Conservation (phyloP, 2,113 vertebrate species). For the Pitta sordida region DNA sequence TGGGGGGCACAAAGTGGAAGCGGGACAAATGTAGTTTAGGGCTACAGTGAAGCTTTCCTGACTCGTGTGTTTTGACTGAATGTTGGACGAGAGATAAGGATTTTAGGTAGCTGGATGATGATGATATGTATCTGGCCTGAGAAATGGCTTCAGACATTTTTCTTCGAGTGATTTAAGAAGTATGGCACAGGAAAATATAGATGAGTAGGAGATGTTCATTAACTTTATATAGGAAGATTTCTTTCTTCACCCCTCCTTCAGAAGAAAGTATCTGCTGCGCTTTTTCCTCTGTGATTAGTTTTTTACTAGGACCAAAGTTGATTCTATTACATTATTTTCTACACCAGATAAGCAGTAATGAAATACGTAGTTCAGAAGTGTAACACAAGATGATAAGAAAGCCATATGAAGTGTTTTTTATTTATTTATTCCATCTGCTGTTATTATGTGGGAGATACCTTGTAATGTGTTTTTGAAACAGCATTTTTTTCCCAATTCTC, state of each 20-base stretch:
- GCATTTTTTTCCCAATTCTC: fast-evolving
- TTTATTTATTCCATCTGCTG: not conserved
- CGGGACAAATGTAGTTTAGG: no score
- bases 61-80: not conserved
- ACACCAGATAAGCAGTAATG: not conserved
- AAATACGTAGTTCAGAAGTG: not conserved
- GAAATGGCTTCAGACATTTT: not conserved
- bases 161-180: not conserved
- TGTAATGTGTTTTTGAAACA: not conserved
- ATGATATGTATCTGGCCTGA: not conserved
- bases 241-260: not conserved
- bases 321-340: not conserved
- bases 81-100: fast-evolving
- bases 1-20: no score
- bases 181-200: not conserved
- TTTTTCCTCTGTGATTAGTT: not conserved
- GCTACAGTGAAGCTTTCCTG: not conserved
- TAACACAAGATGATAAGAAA: not conserved
- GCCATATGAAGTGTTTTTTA: not conserved
- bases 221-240: not conserved
- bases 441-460: not conserved
- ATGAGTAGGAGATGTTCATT: not conserved
- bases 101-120: not conserved
- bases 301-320: not conserved
- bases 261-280: not conserved